A percentile compares a stretch with the other conserved stretches of the same genome.
Conservation (phyloP, 2,888 invertebrate genomes). For the Polyommatus icarus region DNA sequence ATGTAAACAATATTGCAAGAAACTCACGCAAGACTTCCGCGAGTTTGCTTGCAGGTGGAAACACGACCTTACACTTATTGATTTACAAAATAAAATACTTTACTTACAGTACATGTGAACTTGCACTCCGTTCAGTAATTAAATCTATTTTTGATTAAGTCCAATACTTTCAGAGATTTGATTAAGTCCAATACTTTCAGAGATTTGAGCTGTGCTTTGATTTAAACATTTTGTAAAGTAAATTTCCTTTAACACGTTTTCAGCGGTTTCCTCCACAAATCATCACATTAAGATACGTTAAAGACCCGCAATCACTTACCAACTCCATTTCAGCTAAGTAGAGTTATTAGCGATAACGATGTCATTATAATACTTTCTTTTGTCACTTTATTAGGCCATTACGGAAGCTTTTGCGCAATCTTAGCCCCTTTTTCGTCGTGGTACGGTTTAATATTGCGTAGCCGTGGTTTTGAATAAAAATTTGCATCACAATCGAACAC, state of each 20-base stretch:
- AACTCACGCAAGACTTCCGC: no score
- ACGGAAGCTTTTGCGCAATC: slow-evolving; percentile 38
- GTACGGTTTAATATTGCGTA: slow-evolving; percentile 36
- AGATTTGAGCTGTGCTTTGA: no score
- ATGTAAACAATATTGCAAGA: no score
- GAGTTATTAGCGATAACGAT: slow-evolving; percentile 66
- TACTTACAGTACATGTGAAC: no score
- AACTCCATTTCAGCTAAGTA: slow-evolving; percentile 64
- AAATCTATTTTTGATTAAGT: no score
- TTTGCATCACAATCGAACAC: slow-evolving; percentile 29
- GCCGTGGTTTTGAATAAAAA: slow-evolving; percentile 27
- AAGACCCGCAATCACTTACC: slow-evolving; percentile 50
- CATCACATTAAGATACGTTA: slow-evolving; percentile 23
- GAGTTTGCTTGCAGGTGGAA: no score
- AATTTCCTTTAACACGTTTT: not conserved
- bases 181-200: no score
- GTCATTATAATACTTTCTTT: slow-evolving; percentile 58
- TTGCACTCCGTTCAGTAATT: no score
- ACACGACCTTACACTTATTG: no score
- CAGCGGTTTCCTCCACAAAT: not conserved
- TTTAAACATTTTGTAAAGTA: no score
- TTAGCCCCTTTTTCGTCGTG: slow-evolving; percentile 34
- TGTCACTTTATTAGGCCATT: slow-evolving; percentile 48
- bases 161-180: no score
- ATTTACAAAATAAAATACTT: no score